These are phyloP conservation scores for Drosophila quinaria DNA, from an alignment of 2,888 invertebrate species.

Conservation along the genomic window DNA sequence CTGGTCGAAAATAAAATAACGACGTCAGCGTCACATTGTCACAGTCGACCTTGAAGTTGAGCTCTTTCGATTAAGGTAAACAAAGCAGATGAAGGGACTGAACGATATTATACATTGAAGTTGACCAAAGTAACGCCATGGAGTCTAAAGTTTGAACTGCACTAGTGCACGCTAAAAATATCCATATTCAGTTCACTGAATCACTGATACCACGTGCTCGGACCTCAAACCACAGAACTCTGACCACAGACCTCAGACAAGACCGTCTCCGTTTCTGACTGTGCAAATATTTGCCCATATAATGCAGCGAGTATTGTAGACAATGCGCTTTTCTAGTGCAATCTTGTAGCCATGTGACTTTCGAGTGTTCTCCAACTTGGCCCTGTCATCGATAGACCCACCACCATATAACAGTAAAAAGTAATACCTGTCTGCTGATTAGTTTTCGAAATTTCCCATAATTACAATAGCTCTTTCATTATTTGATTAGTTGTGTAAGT, in stretches of 20 bases:
- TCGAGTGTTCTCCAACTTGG: background rate
- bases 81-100: constrained; percentile 1
- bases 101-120: background rate
- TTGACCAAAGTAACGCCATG: constrained; percentile 31
- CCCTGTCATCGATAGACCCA: constrained; percentile 21
- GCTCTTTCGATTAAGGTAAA: constrained; percentile 2
- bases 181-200: constrained; percentile 59
- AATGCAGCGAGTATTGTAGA: constrained; percentile 32
- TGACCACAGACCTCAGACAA: constrained; percentile 18
- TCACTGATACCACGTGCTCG: constrained; percentile 66
- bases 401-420: constrained; percentile 16
- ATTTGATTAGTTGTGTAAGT: constrained; percentile 13
- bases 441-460: constrained; percentile 25
- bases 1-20: constrained; percentile 18
- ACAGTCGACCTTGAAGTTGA: constrained; percentile 42
- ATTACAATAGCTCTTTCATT: constrained; percentile 23
- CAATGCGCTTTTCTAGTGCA: constrained; percentile 39
- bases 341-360: constrained; percentile 36
- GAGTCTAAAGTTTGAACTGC: constrained; percentile 50
- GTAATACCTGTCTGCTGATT: constrained; percentile 44
- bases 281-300: constrained; percentile 41
- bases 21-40: constrained; percentile 11
- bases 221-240: constrained; percentile 22
- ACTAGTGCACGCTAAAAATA: constrained; percentile 26
- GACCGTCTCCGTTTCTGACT: constrained; percentile 34